These are phyloP conservation scores for Nasonia longicornis DNA, from an alignment of 1,140 invertebrate genomes.

Conservation along the genomic window DNA sequence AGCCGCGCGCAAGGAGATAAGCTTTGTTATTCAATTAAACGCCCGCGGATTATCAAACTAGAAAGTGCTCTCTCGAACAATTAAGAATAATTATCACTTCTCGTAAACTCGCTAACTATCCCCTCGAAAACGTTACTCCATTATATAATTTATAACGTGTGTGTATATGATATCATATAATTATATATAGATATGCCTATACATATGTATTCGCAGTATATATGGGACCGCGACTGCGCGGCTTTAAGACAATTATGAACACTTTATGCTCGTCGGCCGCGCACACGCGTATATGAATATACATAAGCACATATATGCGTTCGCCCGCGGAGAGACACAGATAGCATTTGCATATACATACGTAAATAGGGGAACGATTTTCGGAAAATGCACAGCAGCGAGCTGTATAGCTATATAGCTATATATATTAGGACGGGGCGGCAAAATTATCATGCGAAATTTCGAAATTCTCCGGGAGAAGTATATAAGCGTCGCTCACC, in stretches of 20 bases:
- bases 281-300: constrained; percentile 21
- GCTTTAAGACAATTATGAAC: constrained; percentile 34
- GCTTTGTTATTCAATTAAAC: neutral
- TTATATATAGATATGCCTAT: too few relatives aligned
- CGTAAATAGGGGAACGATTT: constrained; percentile 28
- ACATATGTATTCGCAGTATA: too few relatives aligned
- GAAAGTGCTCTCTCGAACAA: neutral
- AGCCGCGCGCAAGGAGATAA: too few relatives aligned
- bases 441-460: constrained; percentile 30
- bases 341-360: constrained; percentile 38
- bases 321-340: neutral
- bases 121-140: neutral
- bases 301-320: constrained; percentile 21
- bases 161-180: too few relatives aligned
- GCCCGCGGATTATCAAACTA: neutral
- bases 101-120: neutral
- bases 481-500: neutral
- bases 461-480: constrained; percentile 17
- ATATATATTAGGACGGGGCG: neutral
- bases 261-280: neutral
- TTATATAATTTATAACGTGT: too few relatives aligned
- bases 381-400: constrained; percentile 35
- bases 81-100: constrained; percentile 7
- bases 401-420: neutral
- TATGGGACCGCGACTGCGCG: neutral